These are phyloP conservation scores for Pelobates fuscus DNA, from an alignment of 2,113 vertebrate species.

Conservation along the genomic window DNA sequence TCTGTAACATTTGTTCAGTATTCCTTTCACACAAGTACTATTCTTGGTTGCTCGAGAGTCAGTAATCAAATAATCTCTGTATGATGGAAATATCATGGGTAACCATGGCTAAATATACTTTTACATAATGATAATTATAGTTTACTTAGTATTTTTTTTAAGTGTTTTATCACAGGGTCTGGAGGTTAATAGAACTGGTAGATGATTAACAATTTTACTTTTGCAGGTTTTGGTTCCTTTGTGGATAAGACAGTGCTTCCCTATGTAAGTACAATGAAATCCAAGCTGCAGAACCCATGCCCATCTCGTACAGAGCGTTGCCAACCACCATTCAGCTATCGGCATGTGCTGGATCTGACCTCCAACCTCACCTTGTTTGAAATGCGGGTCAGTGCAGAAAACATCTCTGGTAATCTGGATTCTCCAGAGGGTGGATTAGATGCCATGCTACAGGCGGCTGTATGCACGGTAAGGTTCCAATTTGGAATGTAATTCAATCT, in stretches of 20 bases:
- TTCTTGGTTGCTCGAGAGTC: too few relatives aligned
- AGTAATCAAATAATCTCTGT: too few relatives aligned
- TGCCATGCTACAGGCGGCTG: slow-evolving; percentile 75
- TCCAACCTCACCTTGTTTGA: slow-evolving; percentile 62
- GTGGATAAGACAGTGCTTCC: slow-evolving; percentile 78
- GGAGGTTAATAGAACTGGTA: too few relatives aligned
- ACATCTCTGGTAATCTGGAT: slow-evolving; percentile 76
- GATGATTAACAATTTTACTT: too few relatives aligned
- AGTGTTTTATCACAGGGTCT: too few relatives aligned
- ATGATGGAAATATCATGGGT: too few relatives aligned
- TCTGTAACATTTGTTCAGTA: too few relatives aligned
- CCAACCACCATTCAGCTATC: slow-evolving; percentile 72
- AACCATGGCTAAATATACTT: too few relatives aligned
- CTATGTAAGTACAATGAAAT: slow-evolving; percentile 67
- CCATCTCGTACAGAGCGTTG: slow-evolving; percentile 62
- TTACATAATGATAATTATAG: too few relatives aligned
- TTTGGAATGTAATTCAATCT: background rate
- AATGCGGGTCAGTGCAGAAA: slow-evolving; percentile 68
- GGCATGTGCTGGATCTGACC: slow-evolving; percentile 69
- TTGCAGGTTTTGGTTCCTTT: slow-evolving; percentile 79
- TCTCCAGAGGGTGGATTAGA: slow-evolving; percentile 75
- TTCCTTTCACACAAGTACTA: too few relatives aligned
- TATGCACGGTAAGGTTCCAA: slow-evolving; percentile 68
- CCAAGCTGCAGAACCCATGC: slow-evolving; percentile 67
- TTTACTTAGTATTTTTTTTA: too few relatives aligned